phyloP scores from a whole-genome alignment of 2,797 vertebrate species.

The Sebastes jordani region DNA sequence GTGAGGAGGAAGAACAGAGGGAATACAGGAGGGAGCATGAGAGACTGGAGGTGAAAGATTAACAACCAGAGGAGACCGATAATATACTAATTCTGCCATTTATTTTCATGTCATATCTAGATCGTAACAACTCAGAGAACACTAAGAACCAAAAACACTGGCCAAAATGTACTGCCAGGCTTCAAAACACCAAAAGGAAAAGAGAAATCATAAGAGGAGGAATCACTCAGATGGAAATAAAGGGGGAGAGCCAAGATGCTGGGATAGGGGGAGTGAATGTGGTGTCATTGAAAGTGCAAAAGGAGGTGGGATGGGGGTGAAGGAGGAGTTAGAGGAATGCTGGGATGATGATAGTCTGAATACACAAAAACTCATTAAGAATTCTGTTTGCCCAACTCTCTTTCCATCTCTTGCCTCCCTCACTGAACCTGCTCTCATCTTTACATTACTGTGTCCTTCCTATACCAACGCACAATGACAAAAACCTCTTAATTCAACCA shows the following conservation, averaged over 20 bases:
- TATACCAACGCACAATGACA: not conserved
- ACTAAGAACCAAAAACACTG: not conserved
- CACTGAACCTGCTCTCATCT: not conserved
- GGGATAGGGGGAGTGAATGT: constrained; percentile 19
- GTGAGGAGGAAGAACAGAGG: not conserved
- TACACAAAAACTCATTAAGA: constrained; percentile 45
- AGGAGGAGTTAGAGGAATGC: constrained; percentile 49
- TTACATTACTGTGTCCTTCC: not conserved
- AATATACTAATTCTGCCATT: not conserved
- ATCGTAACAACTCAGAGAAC: not conserved
- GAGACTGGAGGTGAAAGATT: not conserved
- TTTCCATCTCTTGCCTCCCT: constrained; percentile 1
- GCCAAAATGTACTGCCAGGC: not conserved
- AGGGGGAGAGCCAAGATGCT: constrained; percentile 28
- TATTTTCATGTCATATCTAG: not conserved
- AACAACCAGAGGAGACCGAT: not conserved
- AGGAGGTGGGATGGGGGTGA: constrained; percentile 22
- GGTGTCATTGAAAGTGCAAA: constrained; percentile 55
- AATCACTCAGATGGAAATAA: constrained; percentile 39
- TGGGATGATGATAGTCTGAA: constrained; percentile 45
- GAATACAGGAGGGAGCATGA: not conserved
- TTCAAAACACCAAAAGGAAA: constrained; percentile 3
- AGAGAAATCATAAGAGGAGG: constrained; percentile 12
- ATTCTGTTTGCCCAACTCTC: not conserved
- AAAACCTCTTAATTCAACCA: constrained; percentile 1